Base-by-base conservation (phyloP, 2,797 vertebrate genomes). In the Acomys russatus region DNA sequence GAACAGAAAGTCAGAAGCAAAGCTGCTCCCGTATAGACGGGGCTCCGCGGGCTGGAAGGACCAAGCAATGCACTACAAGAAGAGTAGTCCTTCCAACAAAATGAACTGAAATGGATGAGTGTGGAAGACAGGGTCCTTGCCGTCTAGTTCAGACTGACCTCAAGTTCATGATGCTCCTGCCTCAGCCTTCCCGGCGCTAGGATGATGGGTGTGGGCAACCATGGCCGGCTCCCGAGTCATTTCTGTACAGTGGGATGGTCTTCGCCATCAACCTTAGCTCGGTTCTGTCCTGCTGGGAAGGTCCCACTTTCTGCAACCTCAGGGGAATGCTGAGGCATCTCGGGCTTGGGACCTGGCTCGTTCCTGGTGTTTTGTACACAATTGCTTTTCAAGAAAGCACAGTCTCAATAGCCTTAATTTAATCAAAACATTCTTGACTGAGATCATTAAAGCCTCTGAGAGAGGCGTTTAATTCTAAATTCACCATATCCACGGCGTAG, bases 391-490 rank as follows among this genome's bases (percentile, higher is more conserved):
- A 97, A 98, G 97, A 97, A 97, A 64, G 64, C 92, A 96, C 98
- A 98, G 92, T 98, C 98, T 97, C 96, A 97, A 94, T 97, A 91
- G 88, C 97, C 97, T 98, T 98, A 97, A 98, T 98, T 98, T 97
- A 98, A 98, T 98, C 97, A 98, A 98, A 98, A 98, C 63, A 87
- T 98, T 98, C 97, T 98, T 97, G 97, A 98, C 96, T 98, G 97
- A 98, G 97, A 98, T 98, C 97, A 97, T 98, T 98, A 97, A 97
- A 97, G 95, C 97, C 95, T 98, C 96, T 85, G 97, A 98, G 98
- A 97, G 97, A 98, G 95, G 97, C 97, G 91, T 98, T 98, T 98
- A 98, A 98, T 98, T 98, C 98, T 97, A 97, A 98, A 98, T 97
- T 98, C 98, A 92, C 98, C 97, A 87, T 97, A 98, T 97, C 94